Base-by-base conservation (phyloP, 2,888 invertebrate species). In the Polylopha cassiicola region DNA sequence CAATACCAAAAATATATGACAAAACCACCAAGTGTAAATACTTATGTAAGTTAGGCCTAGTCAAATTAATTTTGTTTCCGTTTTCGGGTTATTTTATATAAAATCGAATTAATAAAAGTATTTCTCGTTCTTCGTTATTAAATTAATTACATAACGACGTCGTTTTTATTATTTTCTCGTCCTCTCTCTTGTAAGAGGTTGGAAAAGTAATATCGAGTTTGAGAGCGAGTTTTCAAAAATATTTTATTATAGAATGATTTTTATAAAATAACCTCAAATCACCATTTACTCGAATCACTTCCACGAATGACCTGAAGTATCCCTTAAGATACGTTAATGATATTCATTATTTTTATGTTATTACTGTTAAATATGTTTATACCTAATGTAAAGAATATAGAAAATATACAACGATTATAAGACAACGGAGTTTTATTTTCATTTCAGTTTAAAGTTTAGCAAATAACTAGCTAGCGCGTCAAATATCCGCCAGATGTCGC, bases 1-100 rank as follows among this genome's bases (percentile, higher is more conserved):
- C 54, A 65, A 79, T 78, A 71, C 81, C 81, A 81, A 81, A 80
- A 78, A 79, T 72, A 48, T 65, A 62, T 60, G 53, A 66, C 58
- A 70, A 70, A 69, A 78, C 81, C 81, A 81, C 81, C 81, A 79
- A 81, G 71, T 51, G 50, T 66, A 67, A 56, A 61, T 58, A 57
- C 53, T 62, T 52, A 52, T 56, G 55, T 58, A 62, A 56, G 56
- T 65, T 62, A 71, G 59, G 29, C 28, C 29, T n/a, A n/a, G n/a
- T n/a, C n/a, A n/a, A n/a, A n/a, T n/a, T n/a, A n/a, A n/a, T n/a
- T n/a, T n/a, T n/a, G n/a, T n/a, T n/a, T n/a, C n/a, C n/a, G n/a
- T n/a, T n/a, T n/a, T n/a, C n/a, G n/a, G n/a, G n/a, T n/a, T n/a
- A n/a, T n/a, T n/a, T n/a, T n/a, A n/a, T n/a, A n/a, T n/a, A n/a